Conservation (phyloP, 2,888 invertebrate genomes). For the Dasypogon diadema region DNA sequence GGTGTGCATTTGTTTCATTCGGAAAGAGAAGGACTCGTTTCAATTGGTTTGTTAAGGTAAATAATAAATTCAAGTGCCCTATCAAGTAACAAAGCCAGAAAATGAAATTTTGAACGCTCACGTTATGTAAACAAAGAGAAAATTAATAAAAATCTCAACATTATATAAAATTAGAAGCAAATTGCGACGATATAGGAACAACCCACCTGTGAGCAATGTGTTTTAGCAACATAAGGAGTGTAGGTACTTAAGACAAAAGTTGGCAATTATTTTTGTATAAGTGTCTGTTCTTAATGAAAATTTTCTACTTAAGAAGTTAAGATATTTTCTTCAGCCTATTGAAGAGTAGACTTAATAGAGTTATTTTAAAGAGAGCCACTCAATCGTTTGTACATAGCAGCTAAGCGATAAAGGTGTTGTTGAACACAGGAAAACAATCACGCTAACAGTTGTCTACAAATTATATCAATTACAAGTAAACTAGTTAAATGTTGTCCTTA, state of each 20-base stretch:
- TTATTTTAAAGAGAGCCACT: conserved; percentile 4
- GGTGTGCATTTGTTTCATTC: too few species aligned
- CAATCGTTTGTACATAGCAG: conserved; percentile 28
- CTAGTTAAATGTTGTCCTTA: conserved; percentile 38
- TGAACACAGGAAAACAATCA: conserved; percentile 30
- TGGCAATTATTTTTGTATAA: conserved; percentile 42
- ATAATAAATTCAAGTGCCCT: conserved; percentile 43
- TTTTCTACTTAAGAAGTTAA: conserved; percentile 20
- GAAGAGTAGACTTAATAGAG: conserved; percentile 1
- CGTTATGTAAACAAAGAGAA: not conserved
- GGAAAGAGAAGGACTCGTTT: not conserved
- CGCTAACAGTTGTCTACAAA: conserved; percentile 6
- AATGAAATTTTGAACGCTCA: conserved; percentile 3
- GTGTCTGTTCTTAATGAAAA: conserved; percentile 12
- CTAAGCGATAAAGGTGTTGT: not conserved
- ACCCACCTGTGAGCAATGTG: conserved; percentile 10
- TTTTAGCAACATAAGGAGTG: conserved; percentile 28
- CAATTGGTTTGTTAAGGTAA: conserved; percentile 4
- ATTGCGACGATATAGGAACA: not conserved
- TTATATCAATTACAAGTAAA: conserved; percentile 25
- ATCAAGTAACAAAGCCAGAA: conserved; percentile 30
- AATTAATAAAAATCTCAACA: too few species aligned
- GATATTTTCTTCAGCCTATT: conserved; percentile 4
- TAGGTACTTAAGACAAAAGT: conserved; percentile 15
- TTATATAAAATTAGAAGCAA: not conserved